A percentile compares a stretch with the other conserved stretches of the same genome.
phyloP scores from a whole-genome alignment of 2,888 invertebrate genomes.

The Bimastos eiseni region DNA sequence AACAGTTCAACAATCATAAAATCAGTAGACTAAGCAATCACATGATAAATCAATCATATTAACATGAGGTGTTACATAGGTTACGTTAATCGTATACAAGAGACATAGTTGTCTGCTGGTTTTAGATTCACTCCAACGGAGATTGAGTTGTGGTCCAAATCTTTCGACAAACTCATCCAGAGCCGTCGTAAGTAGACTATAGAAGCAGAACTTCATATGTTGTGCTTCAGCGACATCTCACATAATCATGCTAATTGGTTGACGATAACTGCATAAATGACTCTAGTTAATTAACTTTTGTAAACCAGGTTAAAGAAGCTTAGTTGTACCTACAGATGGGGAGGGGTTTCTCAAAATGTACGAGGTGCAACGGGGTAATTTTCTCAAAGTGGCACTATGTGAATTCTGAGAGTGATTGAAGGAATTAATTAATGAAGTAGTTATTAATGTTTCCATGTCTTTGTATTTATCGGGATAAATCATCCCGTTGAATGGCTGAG shows the following conservation, averaged over 20 bases:
- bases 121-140: slow-evolving; percentile 83
- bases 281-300: too few species aligned
- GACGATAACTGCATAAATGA: too few species aligned
- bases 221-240: background rate
- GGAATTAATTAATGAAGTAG: background rate
- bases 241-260: background rate
- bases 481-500: background rate
- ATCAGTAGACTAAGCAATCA: too few species aligned
- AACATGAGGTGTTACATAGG: too few species aligned
- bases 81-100: background rate
- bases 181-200: slow-evolving; percentile 71
- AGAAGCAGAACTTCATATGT: background rate
- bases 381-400: too few species aligned
- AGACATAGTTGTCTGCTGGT: slow-evolving; percentile 44
- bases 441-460: background rate
- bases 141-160: slow-evolving; percentile 90
- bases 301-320: too few species aligned
- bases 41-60: too few species aligned
- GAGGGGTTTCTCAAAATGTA: too few species aligned
- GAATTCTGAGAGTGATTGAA: too few species aligned
- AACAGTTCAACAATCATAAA: too few species aligned
- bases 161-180: slow-evolving; percentile 92
- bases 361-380: too few species aligned
- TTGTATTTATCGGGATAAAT: background rate
- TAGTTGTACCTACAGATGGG: too few species aligned